phyloP scores from a whole-genome alignment of 1,140 invertebrate genomes.

The Leptinotarsa defecta region DNA sequence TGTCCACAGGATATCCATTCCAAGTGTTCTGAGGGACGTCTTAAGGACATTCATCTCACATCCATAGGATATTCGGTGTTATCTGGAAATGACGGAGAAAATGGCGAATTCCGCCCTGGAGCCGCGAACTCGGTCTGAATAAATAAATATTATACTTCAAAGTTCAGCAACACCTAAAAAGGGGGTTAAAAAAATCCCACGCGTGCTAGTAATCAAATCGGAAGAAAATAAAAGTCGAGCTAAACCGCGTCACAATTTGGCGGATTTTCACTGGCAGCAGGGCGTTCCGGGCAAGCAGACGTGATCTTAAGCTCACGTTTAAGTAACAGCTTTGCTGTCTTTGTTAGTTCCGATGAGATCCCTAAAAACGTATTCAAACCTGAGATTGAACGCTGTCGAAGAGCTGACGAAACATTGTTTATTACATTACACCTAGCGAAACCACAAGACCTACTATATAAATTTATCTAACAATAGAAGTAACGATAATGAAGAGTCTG shows the following conservation, averaged over 20 bases:
- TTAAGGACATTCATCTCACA: no score
- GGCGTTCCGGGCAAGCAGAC: no score
- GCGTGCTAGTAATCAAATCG: neutral
- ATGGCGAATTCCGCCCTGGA: no score
- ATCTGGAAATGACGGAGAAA: no score
- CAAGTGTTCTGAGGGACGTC: no score
- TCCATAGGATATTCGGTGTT: no score
- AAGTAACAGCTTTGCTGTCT: neutral
- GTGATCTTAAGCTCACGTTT: neutral
- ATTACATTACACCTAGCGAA: slow-evolving; percentile 52
- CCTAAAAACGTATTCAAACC: neutral
- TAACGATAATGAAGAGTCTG: slow-evolving; percentile 36
- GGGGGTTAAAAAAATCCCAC: neutral
- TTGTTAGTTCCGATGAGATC: slow-evolving; percentile 4
- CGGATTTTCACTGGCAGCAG: neutral
- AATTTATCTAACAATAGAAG: slow-evolving; percentile 55
- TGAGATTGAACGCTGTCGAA: neutral
- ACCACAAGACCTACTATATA: slow-evolving; percentile 55
- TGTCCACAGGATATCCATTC: no score
- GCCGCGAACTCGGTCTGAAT: no score
- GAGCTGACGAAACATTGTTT: neutral
- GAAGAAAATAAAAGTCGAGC: neutral
- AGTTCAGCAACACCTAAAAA: no score
- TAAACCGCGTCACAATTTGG: neutral
- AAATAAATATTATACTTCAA: no score